Evolutionary conservation across 2,797 vertebrate genomes (phyloP).

Genomic region (Phataginus tetradactyla): DNA sequence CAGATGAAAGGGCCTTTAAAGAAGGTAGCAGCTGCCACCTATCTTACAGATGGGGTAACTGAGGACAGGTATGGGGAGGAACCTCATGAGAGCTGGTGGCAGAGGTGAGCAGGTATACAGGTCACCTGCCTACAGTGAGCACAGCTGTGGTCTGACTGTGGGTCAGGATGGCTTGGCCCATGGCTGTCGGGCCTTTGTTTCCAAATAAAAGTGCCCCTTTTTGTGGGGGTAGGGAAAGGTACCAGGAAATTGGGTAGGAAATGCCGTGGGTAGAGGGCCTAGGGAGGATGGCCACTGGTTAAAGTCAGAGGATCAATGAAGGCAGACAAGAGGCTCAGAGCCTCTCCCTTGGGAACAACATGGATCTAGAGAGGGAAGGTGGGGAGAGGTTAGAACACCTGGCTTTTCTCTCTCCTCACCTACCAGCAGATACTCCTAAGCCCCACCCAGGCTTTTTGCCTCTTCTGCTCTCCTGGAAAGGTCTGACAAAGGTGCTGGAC

Average conservation of each 20-base stretch:
- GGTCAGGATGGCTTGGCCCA: not conserved
- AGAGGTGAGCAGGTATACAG: not conserved
- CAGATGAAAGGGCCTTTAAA: not conserved
- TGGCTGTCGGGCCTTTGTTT: not conserved
- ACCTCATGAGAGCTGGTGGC: not conserved
- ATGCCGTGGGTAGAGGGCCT: not conserved
- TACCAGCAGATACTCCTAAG: not conserved
- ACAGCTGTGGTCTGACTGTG: not conserved
- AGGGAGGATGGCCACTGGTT: not conserved
- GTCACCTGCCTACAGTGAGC: not conserved
- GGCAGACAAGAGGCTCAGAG: not conserved
- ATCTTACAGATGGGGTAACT: conserved; percentile 40
- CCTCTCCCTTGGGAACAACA: not conserved
- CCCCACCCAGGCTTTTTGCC: not conserved
- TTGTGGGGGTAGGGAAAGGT: not conserved
- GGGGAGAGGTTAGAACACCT: not conserved
- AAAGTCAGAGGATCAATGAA: not conserved
- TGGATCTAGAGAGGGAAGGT: not conserved
- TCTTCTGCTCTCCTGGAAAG: not conserved
- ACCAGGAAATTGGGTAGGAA: not conserved
- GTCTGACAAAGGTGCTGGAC: not conserved
- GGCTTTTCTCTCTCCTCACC: not conserved
- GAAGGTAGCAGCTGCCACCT: not conserved
- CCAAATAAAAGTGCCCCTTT: not conserved
- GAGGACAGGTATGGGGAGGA: not conserved